A percentile compares a stretch with the other conserved stretches of the same genome.
Evolutionary conservation across 2,797 vertebrate genomes (phyloP).

Genomic region (Champsocephalus esox): DNA sequence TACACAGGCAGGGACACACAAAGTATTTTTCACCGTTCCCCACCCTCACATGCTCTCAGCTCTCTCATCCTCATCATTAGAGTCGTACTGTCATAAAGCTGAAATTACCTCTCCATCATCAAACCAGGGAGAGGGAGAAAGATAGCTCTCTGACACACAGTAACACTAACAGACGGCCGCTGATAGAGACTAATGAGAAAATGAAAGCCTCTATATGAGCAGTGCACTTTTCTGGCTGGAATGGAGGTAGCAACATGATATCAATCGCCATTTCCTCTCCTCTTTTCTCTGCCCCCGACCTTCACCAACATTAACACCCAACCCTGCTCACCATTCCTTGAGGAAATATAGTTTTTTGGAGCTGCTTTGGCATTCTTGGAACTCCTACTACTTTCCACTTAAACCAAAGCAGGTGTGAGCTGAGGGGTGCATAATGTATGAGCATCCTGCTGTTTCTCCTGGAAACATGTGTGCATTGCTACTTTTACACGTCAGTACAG

Average conservation of each 20-base stretch:
- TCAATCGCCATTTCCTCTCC: constrained; percentile 28
- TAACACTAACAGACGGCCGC: constrained; percentile 73
- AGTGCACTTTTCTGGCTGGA: constrained; percentile 56
- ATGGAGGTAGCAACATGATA: constrained; percentile 50
- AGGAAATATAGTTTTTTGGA: constrained; percentile 17
- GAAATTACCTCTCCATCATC: constrained; percentile 79
- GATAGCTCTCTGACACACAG: constrained; percentile 69
- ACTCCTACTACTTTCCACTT: constrained; percentile 31
- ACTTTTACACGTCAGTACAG: constrained; percentile 10
- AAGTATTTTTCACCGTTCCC: constrained; percentile 40
- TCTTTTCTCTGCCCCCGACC: background rate
- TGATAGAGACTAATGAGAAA: constrained; percentile 80
- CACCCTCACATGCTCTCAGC: constrained; percentile 48
- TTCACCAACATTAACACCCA: constrained; percentile 31
- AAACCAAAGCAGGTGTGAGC: constrained; percentile 41
- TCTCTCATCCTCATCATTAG: constrained; percentile 66
- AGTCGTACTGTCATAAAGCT: constrained; percentile 65
- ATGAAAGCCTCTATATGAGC: constrained; percentile 73
- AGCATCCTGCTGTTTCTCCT: constrained; percentile 27
- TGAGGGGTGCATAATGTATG: constrained; percentile 15
- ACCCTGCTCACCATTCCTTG: constrained; percentile 14
- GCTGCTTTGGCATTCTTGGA: constrained; percentile 30
- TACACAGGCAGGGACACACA: constrained; percentile 6
- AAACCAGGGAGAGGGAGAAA: constrained; percentile 64
- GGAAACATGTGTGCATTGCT: constrained; percentile 9